Percentiles rank a stretch among this genome's conserved stretches.
Conservation (phyloP, 2,888 invertebrate species). For the Drosophila falleni region DNA sequence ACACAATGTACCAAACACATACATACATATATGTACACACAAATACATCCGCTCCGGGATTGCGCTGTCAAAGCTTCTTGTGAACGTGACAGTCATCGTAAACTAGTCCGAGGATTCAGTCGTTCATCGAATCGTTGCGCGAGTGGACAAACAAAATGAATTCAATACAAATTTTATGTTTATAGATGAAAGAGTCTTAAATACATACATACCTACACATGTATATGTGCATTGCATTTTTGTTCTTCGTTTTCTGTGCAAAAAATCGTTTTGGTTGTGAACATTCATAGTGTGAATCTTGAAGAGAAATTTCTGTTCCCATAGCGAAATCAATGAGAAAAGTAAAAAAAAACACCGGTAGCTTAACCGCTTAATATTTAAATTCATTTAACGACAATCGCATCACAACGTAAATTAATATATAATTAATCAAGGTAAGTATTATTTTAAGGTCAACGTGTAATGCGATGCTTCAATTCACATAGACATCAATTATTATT, state of each 20-base stretch:
- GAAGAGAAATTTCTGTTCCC: not conserved
- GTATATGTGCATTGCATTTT: constrained; percentile 23
- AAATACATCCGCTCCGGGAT: constrained; percentile 49
- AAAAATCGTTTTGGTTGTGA: constrained; percentile 11
- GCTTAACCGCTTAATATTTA: constrained; percentile 19
- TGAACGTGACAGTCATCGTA: constrained; percentile 63
- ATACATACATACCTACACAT: constrained; percentile 17
- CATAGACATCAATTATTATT: constrained; percentile 13
- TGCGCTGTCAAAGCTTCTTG: constrained; percentile 42
- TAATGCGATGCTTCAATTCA: not conserved
- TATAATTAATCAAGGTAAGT: constrained; percentile 24
- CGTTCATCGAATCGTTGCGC: constrained; percentile 40
- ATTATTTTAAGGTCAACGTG: not conserved
- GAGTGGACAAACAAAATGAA: constrained; percentile 30
- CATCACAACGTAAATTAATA: constrained; percentile 9
- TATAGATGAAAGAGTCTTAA: constrained; percentile 46
- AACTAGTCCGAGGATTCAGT: constrained; percentile 65
- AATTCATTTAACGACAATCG: constrained; percentile 33
- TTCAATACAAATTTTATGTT: constrained; percentile 51
- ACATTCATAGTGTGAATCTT: constrained; percentile 6
- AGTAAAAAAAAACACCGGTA: constrained; percentile 34
- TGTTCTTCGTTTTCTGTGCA: constrained; percentile 20
- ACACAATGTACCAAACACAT: constrained; percentile 10
- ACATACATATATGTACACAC: not conserved
- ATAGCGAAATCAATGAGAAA: constrained; percentile 18